Evolutionary conservation across 1,140 invertebrate genomes (phyloP).

Genomic region (Sipha flava): DNA sequence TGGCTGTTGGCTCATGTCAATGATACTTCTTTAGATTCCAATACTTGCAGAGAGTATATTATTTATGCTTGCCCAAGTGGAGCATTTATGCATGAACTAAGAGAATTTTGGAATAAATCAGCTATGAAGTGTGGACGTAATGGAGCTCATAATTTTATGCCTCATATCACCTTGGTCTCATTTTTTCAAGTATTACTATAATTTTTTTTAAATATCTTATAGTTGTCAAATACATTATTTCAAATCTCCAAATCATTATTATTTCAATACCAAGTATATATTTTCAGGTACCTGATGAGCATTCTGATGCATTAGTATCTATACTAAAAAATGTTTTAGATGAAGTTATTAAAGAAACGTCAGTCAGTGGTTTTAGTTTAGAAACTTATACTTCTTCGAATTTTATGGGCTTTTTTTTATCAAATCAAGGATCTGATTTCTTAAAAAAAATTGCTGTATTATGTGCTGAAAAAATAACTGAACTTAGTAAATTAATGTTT

Average conservation of each 20-base stretch:
- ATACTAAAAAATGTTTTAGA: slow-evolving; percentile 58
- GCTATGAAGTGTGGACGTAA: slow-evolving; percentile 68
- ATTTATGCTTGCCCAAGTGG: slow-evolving; percentile 78
- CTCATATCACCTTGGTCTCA: slow-evolving; percentile 79
- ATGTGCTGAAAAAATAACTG: slow-evolving; percentile 67
- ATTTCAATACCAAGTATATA: no score
- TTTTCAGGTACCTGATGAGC: slow-evolving; percentile 62
- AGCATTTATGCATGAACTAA: slow-evolving; percentile 57
- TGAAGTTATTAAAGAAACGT: slow-evolving; percentile 48
- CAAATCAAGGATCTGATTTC: slow-evolving; percentile 64
- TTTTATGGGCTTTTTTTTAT: slow-evolving; percentile 79
- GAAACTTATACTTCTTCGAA: slow-evolving; percentile 75
- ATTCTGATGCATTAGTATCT: slow-evolving; percentile 55
- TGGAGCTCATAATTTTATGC: slow-evolving; percentile 77
- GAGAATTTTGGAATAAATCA: slow-evolving; percentile 72
- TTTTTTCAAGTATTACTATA: slow-evolving; percentile 70
- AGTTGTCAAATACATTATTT: no score
- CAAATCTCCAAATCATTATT: no score
- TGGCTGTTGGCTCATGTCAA: slow-evolving; percentile 83
- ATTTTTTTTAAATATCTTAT: background rate
- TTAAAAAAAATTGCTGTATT: slow-evolving; percentile 64
- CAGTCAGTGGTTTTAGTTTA: slow-evolving; percentile 51
- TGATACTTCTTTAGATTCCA: slow-evolving; percentile 67
- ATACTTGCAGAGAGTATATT: slow-evolving; percentile 69
- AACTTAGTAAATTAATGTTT: slow-evolving; percentile 53